Evolutionary conservation across 2,888 invertebrate genomes (phyloP), one percentile per base, ranked within the genome.

Genomic region (Tigriopus californicus): DNA sequence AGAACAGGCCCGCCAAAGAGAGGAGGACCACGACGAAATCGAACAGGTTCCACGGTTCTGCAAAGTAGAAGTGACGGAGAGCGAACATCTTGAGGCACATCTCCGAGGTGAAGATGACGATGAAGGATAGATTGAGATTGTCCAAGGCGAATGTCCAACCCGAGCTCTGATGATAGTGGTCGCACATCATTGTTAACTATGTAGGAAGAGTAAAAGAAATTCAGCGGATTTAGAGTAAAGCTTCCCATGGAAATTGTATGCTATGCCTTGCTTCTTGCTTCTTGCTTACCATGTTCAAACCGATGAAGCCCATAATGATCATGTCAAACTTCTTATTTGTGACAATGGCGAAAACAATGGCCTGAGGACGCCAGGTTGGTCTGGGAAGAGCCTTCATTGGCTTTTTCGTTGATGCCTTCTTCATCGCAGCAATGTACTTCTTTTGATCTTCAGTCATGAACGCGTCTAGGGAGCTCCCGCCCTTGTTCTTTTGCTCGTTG

Each of bases 401-500:
- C 74, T 94, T 91, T 74, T 95, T 95, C 6, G 46, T 46, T 1
- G 25, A 25, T 1, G 56, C 58, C 65, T 95, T 94, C 76, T 97
- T 97, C 95, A 97, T 97, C 62, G 97, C 95, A 72, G 92, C 94
- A 77, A 97, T 97, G 76, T 97, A 97, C 77, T 95, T 97, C 80
- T 95, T 97, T 77, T 97, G 97, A 76, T 97, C 95, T 73, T 95
- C 95, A 68, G 95, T 95, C 95, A 97, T 95, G 79, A 97, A 95
- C 91, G 95, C 91, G 75, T 95, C 95, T 66, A 95, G 79, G 66
- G 94, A 94, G 66, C 94, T 95, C 68, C 95, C 95, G 67, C 90
- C 91, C 42, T 74, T 75, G 66, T 73, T 73, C 68, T 75, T 75
- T 65, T 75, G 74, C 64, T 72, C 70, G 65, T 75, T 75, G 66